phyloP scores from a whole-genome alignment of 2,797 vertebrate genomes.

The Pseudotriccus pelzelni region DNA sequence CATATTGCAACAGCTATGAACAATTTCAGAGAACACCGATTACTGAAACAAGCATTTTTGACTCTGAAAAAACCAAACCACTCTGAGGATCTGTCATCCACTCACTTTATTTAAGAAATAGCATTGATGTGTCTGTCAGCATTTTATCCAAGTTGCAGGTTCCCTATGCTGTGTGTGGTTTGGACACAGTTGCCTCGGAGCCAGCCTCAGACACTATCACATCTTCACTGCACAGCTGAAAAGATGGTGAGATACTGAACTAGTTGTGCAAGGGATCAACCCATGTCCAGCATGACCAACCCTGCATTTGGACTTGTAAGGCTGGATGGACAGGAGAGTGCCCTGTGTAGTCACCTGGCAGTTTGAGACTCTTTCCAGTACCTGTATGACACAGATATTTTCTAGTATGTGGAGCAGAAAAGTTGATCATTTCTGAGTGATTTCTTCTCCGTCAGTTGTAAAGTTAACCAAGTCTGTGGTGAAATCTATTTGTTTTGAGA shows the following conservation, averaged over 20 bases:
- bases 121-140: accelerated
- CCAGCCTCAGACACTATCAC: not conserved
- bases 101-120: not conserved
- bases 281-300: not conserved
- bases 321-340: not conserved
- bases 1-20: not conserved
- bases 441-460: not conserved
- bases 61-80: not conserved
- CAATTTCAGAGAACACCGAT: not conserved
- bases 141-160: not conserved
- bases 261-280: not conserved
- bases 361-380: not conserved
- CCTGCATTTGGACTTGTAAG: not conserved
- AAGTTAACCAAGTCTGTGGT: not conserved
- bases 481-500: constrained; percentile 7
- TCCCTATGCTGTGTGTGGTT: not conserved
- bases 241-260: not conserved
- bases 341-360: not conserved
- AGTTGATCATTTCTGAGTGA: not conserved
- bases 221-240: not conserved
- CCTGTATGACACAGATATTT: not conserved
- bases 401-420: not conserved
- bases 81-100: not conserved
- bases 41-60: not conserved
- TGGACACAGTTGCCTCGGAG: not conserved